phyloP scores from a whole-genome alignment of 2,113 vertebrate genomes.

The Gavia stellata region DNA sequence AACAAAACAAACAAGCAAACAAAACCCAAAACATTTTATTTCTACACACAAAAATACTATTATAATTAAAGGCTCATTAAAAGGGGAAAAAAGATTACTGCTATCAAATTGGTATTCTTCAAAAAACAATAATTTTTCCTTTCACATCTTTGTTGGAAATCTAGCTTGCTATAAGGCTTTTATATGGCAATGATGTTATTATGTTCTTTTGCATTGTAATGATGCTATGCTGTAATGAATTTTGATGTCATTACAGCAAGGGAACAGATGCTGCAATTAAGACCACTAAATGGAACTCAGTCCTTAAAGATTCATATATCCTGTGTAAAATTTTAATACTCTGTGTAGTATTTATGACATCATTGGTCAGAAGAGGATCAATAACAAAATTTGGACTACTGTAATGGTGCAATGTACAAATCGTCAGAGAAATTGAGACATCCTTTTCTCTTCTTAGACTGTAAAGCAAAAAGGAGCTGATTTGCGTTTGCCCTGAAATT shows the following conservation, averaged over 20 bases:
- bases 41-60: background rate
- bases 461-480: background rate
- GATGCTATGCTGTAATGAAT: background rate
- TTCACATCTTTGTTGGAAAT: background rate
- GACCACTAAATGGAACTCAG: background rate
- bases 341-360: background rate
- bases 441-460: background rate
- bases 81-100: background rate
- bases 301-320: background rate
- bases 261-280: conserved; percentile 44
- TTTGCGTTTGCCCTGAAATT: background rate
- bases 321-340: background rate
- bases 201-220: conserved; percentile 18
- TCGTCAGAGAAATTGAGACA: background rate
- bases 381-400: background rate
- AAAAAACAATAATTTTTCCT: background rate
- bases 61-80: background rate
- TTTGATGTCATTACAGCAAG: conserved; percentile 19
- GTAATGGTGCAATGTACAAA: background rate
- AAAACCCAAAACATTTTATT: background rate
- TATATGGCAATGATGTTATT: background rate
- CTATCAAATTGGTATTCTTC: background rate
- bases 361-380: background rate
- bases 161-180: background rate
- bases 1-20: background rate